These are phyloP conservation scores for Hartigia nigra DNA, from an alignment of 2,888 invertebrate species.

Conservation along the genomic window DNA sequence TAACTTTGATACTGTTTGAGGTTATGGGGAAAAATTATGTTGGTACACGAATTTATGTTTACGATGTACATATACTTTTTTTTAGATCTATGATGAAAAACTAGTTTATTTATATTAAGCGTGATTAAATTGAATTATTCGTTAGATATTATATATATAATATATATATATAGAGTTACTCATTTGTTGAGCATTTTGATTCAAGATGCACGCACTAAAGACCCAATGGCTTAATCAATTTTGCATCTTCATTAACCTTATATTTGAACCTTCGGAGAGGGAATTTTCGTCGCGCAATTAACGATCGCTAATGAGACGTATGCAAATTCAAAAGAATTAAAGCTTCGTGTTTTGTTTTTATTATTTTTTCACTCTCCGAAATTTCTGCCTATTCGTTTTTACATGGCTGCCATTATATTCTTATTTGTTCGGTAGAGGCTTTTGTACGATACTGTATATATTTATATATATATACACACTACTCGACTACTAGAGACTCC, in stretches of 20 bases:
- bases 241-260: constrained; percentile 27
- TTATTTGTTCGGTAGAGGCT: neutral
- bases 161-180: neutral
- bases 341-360: constrained; percentile 21
- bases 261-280: constrained; percentile 3
- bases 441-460: neutral
- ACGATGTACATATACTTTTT: too few species aligned
- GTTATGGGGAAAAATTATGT: too few species aligned
- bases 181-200: neutral
- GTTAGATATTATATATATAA: neutral
- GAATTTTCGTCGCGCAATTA: constrained; percentile 33
- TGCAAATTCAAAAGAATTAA: constrained; percentile 41
- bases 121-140: neutral
- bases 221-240: neutral
- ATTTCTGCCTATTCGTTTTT: neutral
- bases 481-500: neutral
- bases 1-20: too few species aligned
- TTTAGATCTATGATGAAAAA: neutral
- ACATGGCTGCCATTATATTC: neutral
- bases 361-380: constrained; percentile 13
- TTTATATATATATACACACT: too few species aligned
- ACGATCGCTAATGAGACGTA: constrained; percentile 48
- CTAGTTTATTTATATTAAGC: neutral
- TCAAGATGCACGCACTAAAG: neutral
- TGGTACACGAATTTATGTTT: too few species aligned